phyloP scores from a whole-genome alignment of 1,140 invertebrate genomes.

The Drosophila murphyi region DNA sequence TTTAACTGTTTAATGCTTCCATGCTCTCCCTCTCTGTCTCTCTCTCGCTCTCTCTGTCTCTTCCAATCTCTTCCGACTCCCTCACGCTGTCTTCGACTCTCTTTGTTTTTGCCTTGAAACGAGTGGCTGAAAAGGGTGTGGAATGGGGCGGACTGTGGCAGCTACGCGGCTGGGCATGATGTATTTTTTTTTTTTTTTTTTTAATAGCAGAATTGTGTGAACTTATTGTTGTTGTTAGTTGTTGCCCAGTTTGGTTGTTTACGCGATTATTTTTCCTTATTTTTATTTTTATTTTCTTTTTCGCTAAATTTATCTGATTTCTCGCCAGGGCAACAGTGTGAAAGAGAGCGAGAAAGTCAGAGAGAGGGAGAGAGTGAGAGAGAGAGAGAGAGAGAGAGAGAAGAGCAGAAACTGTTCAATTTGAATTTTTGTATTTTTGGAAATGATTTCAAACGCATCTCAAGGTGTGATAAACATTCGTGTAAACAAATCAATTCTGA shows the following conservation, averaged over 20 bases:
- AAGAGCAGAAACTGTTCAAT: constrained; percentile 5
- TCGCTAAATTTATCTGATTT: constrained; percentile 72
- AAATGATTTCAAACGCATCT: constrained; percentile 82
- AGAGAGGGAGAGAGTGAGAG: background rate
- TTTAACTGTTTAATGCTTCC: constrained; percentile 74
- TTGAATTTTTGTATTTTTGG: constrained; percentile 70
- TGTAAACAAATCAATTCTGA: constrained; percentile 76
- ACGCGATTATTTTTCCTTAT: constrained; percentile 69
- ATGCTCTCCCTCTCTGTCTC: background rate
- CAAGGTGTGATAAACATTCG: constrained; percentile 78
- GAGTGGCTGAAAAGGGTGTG: no score
- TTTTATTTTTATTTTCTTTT: constrained; percentile 33
- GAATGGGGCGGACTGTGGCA: background rate
- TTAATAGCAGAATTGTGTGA: constrained; percentile 75
- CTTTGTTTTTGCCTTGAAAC: background rate
- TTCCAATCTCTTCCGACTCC: background rate
- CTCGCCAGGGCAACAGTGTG: constrained; percentile 6
- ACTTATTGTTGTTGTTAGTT: constrained; percentile 52
- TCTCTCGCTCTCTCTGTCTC: background rate
- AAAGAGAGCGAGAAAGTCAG: background rate
- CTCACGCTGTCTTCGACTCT: background rate
- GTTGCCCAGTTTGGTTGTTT: constrained; percentile 50
- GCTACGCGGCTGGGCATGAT: constrained; percentile 21
- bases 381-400: background rate
- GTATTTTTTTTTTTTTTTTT: constrained; percentile 41